phyloP scores from a whole-genome alignment of 2,888 invertebrate species.

The Dimorphilus gyrociliatus region DNA sequence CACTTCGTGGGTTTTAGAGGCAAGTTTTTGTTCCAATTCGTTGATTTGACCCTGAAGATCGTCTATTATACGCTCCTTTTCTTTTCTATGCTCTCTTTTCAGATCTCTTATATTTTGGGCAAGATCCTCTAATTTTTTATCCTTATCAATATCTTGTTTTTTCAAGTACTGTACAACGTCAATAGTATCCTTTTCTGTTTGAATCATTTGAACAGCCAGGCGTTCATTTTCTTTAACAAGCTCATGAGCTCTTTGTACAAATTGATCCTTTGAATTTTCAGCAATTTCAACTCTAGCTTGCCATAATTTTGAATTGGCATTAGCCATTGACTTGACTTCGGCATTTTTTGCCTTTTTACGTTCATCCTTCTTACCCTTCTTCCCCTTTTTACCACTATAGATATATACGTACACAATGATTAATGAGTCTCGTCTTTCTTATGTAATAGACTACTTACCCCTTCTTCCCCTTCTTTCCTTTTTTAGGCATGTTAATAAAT shows the following conservation, averaged over 20 bases:
- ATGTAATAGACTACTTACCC: slow-evolving; percentile 15
- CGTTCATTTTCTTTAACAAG: slow-evolving; percentile 32
- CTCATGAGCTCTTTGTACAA: slow-evolving; percentile 17
- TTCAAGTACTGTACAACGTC: slow-evolving; percentile 36
- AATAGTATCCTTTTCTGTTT: slow-evolving; percentile 35
- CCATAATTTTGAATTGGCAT: slow-evolving; percentile 33
- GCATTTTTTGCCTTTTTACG: slow-evolving; percentile 25
- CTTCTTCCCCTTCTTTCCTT: slow-evolving; percentile 25
- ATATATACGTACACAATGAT: not conserved
- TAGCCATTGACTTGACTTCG: slow-evolving; percentile 18
- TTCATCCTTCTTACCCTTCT: slow-evolving; percentile 15
- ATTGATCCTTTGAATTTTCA: slow-evolving; percentile 26
- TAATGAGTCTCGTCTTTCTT: slow-evolving; percentile 1
- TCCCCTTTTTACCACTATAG: slow-evolving; percentile 16
- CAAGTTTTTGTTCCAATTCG: slow-evolving; percentile 27
- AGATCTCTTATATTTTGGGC: slow-evolving; percentile 26
- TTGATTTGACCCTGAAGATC: slow-evolving; percentile 31
- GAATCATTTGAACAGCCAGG: slow-evolving; percentile 27
- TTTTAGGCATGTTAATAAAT: slow-evolving; percentile 23
- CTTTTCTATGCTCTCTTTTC: slow-evolving; percentile 25
- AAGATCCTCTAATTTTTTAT: slow-evolving; percentile 21
- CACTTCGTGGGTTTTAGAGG: slow-evolving; percentile 27
- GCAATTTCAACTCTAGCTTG: slow-evolving; percentile 25
- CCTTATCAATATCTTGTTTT: slow-evolving; percentile 33
- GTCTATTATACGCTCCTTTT: slow-evolving; percentile 26